phyloP scores from a whole-genome alignment of 2,888 invertebrate genomes.

The Teleogryllus oceanicus region DNA sequence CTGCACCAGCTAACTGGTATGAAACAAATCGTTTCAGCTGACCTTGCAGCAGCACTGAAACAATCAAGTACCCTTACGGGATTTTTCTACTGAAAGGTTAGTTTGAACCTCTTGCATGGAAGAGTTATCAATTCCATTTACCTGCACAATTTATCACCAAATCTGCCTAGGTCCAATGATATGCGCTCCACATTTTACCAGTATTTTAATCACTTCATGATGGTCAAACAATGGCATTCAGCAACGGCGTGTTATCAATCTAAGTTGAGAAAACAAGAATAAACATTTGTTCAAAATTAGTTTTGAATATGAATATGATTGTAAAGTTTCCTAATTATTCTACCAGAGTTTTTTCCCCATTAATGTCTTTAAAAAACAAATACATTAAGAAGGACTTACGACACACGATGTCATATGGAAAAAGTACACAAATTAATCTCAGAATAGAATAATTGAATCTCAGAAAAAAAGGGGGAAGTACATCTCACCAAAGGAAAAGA shows the following conservation, averaged over 20 bases:
- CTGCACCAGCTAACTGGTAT: slow-evolving; percentile 64
- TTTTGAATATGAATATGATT: no score
- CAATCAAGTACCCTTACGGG: not conserved
- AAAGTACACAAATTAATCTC: no score
- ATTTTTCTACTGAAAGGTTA: no score
- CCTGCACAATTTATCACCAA: slow-evolving; percentile 64
- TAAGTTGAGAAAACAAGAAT: not conserved
- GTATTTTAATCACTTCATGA: slow-evolving; percentile 60
- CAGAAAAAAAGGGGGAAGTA: no score
- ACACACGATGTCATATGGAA: no score
- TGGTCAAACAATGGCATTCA: slow-evolving; percentile 67
- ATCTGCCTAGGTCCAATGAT: slow-evolving; percentile 57
- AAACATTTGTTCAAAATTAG: no score
- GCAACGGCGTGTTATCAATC: slow-evolving; percentile 59
- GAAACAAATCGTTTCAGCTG: slow-evolving; percentile 57
- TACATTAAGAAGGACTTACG: no score
- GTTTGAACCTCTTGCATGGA: not conserved
- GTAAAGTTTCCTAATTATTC: no score
- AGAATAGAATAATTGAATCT: no score
- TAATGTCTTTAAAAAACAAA: no score
- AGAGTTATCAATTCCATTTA: slow-evolving; percentile 37
- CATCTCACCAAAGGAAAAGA: no score
- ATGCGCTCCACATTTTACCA: slow-evolving; percentile 73
- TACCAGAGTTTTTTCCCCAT: no score
- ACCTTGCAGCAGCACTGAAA: slow-evolving; percentile 60